Evolutionary conservation across 2,113 vertebrate species (phyloP).

Genomic region (Vanacampus margaritifer): DNA sequence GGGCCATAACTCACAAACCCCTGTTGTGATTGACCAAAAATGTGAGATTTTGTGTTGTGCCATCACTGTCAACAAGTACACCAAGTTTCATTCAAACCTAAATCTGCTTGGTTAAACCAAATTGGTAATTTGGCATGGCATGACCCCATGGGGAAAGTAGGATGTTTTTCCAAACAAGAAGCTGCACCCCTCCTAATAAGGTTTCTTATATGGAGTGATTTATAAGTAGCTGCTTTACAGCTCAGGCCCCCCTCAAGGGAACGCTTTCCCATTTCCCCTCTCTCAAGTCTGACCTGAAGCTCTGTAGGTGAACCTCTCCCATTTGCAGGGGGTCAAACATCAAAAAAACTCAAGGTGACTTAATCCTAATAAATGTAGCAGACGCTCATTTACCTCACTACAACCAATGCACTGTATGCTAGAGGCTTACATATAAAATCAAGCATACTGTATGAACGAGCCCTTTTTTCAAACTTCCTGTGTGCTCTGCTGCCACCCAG

Average conservation of each 20-base stretch:
- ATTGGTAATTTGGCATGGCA: too few relatives aligned
- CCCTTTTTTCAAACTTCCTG: conserved; percentile 30
- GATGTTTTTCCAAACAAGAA: conserved; percentile 49
- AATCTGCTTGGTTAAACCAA: too few relatives aligned
- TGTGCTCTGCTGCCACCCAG: conserved; percentile 43
- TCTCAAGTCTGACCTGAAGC: conserved; percentile 25
- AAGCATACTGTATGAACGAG: neutral
- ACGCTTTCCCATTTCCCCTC: conserved; percentile 51
- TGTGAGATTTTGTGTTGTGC: too few relatives aligned
- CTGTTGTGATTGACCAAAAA: too few relatives aligned
- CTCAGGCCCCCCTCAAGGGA: conserved; percentile 46
- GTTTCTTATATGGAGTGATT: conserved; percentile 74
- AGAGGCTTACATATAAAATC: neutral
- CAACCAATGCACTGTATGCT: neutral
- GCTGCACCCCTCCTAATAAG: conserved; percentile 40
- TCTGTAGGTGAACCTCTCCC: conserved; percentile 45
- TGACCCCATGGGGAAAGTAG: conserved; percentile 31
- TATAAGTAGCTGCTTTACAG: conserved; percentile 59
- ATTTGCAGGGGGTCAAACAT: conserved; percentile 1
- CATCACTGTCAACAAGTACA: too few relatives aligned
- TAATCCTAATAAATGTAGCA: neutral
- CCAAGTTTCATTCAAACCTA: too few relatives aligned
- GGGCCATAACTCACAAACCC: conserved; percentile 13
- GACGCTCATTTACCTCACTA: neutral
- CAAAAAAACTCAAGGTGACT: neutral